These are phyloP conservation scores for Dermochelys coriacea DNA, from an alignment of 2,797 vertebrate species.

Conservation along the genomic window DNA sequence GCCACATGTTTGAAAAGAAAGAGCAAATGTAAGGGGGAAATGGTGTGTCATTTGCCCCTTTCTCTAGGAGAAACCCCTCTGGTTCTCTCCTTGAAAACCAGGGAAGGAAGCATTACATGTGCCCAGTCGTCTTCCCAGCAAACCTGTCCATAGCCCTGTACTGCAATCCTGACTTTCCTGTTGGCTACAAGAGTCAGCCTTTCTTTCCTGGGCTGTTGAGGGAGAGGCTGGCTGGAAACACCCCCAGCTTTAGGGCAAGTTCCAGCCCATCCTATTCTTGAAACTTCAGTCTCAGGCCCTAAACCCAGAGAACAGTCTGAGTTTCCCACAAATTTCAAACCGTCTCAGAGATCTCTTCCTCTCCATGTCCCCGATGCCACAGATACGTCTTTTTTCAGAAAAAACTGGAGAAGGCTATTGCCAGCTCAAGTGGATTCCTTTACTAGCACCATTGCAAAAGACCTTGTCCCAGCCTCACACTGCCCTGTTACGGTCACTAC, in stretches of 20 bases:
- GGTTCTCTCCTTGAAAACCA: background rate
- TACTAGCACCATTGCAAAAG: background rate
- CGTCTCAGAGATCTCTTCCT: background rate
- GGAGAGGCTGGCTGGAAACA: background rate
- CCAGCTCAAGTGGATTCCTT: background rate
- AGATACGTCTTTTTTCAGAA: background rate
- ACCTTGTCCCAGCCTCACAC: background rate
- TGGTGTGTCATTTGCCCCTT: background rate
- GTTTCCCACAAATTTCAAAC: background rate
- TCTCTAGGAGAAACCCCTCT: background rate
- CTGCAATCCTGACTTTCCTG: background rate
- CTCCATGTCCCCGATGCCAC: background rate
- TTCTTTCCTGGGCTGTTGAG: background rate
- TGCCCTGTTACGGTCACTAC: background rate
- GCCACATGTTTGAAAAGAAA: background rate
- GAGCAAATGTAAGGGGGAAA: background rate
- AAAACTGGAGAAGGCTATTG: background rate
- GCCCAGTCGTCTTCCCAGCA: background rate
- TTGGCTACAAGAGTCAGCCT: background rate
- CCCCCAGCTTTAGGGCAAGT: background rate
- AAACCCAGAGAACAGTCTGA: background rate
- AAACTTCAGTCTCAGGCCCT: background rate
- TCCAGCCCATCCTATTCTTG: background rate
- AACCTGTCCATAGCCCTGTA: background rate
- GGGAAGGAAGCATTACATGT: background rate